Percentiles rank a stretch among this genome's conserved stretches.
These are phyloP conservation scores for Sinosuthora webbiana DNA, from an alignment of 2,113 vertebrate species.

Conservation along the genomic window DNA sequence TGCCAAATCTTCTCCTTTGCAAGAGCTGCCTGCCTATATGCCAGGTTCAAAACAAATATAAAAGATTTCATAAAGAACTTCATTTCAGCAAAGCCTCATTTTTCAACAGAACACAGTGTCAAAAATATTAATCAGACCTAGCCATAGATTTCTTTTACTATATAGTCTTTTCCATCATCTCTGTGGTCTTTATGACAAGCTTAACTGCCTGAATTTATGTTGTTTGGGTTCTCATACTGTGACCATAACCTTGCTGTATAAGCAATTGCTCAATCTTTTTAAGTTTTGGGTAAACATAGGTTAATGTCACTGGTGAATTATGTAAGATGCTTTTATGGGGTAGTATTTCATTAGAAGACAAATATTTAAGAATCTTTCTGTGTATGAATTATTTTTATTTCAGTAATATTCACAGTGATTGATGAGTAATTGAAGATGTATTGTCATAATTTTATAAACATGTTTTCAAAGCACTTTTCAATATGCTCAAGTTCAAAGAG, in stretches of 20 bases:
- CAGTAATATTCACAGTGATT: not conserved
- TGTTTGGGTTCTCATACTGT: slow-evolving; percentile 5
- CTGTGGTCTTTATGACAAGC: slow-evolving; percentile 20
- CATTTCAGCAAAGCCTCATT: slow-evolving; percentile 17
- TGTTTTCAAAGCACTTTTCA: not conserved
- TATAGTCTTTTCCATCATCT: slow-evolving; percentile 23
- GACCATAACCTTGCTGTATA: not conserved
- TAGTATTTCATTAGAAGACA: not conserved
- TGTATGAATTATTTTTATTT: not conserved
- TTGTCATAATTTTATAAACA: not conserved
- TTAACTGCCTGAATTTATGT: slow-evolving; percentile 42
- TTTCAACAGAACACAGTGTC: slow-evolving; percentile 30
- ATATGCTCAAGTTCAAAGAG: not conserved
- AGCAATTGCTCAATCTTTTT: not conserved
- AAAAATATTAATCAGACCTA: slow-evolving; percentile 52
- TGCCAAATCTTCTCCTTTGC: slow-evolving; percentile 12
- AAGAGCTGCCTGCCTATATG: not conserved
- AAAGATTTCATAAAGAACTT: not conserved
- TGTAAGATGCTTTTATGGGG: not conserved
- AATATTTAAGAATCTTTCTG: not conserved
- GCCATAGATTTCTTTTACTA: slow-evolving; percentile 23
- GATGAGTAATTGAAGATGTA: not conserved
- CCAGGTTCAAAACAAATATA: not conserved
- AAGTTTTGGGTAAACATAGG: not conserved
- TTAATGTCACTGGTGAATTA: not conserved